Evolutionary conservation across 2,888 invertebrate species (phyloP), one percentile per base, ranked within the genome.

Genomic region (Plagodis dolabraria): DNA sequence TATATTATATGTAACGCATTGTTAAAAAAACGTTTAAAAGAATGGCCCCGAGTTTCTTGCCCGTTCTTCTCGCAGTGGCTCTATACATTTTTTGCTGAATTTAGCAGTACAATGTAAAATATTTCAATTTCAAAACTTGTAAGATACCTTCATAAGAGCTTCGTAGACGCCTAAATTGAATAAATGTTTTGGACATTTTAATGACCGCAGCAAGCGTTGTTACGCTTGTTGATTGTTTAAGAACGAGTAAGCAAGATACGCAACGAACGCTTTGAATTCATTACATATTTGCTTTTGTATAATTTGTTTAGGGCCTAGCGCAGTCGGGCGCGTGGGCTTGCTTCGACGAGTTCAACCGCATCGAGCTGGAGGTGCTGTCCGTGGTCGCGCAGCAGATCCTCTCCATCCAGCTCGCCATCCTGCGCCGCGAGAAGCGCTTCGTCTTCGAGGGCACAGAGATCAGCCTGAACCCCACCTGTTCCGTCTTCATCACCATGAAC

Each of bases 301-400:
- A 38, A 38, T 8, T 8, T n/a, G 7, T 2, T 0, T 79, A 96
- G 95, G 98, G 98, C 51, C 87, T 98, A 64, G 97, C 97, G 0
- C 97, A 97, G 80, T 96, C 98, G 9, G 98, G 98, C 12, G 97
- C 98, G 0, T 98, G 98, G 98, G 96, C 98, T 7, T 98, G 98
- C 84, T 98, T 98, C 92, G 98, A 98, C 84, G 98, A 98, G 90
- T 98, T 99, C 93, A 98, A 98, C 90, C 95, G 98, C 67, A 98
- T 98, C 71, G 98, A 98, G 80, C 89, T 98, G 77, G 98, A 98
- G 83, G 98, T 98, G 58, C 86, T 99, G 57, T 98, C 98, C 4
- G 98, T 98, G 60, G 97, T 98, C 36, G 98, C 98, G 33, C 98
- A 98, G 89, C 98, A 98, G 93, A 98, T 99, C 85, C 94, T 96